phyloP scores from a whole-genome alignment of 1,140 invertebrate genomes.

The Melipona quadrifasciata region DNA sequence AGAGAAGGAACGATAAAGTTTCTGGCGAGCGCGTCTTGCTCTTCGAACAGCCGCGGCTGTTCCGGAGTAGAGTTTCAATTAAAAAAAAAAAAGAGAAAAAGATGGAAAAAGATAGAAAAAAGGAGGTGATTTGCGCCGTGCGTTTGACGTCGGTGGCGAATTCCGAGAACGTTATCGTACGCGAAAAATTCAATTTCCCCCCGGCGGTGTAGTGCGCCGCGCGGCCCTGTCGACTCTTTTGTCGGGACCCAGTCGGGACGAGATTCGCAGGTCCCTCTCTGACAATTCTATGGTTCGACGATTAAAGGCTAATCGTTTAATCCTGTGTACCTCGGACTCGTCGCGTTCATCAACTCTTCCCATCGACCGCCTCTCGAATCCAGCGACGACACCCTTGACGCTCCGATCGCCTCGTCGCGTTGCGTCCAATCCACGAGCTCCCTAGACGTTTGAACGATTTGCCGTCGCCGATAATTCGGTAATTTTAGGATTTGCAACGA shows the following conservation, averaged over 20 bases:
- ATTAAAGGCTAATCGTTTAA: slow-evolving; percentile 15
- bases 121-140: no score
- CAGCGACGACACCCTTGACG: not conserved
- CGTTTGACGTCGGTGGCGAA: not conserved
- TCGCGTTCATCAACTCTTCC: not conserved
- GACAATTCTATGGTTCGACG: slow-evolving; percentile 16
- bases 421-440: not conserved
- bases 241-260: not conserved
- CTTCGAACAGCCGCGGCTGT: not conserved
- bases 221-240: slow-evolving; percentile 1
- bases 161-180: not conserved
- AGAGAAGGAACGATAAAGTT: not conserved
- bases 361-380: not conserved
- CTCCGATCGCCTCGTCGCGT: not conserved
- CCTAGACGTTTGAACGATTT: no score
- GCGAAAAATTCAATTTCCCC: slow-evolving; percentile 12
- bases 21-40: not conserved
- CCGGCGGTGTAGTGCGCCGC: not conserved
- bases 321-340: not conserved
- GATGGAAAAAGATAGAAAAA: no score
- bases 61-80: not conserved
- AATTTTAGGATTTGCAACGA: not conserved
- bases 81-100: not conserved
- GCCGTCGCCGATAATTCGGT: not conserved
- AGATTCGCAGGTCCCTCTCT: not conserved